Base-by-base conservation (phyloP, 2,113 vertebrate species). In the Blennius ocellaris region DNA sequence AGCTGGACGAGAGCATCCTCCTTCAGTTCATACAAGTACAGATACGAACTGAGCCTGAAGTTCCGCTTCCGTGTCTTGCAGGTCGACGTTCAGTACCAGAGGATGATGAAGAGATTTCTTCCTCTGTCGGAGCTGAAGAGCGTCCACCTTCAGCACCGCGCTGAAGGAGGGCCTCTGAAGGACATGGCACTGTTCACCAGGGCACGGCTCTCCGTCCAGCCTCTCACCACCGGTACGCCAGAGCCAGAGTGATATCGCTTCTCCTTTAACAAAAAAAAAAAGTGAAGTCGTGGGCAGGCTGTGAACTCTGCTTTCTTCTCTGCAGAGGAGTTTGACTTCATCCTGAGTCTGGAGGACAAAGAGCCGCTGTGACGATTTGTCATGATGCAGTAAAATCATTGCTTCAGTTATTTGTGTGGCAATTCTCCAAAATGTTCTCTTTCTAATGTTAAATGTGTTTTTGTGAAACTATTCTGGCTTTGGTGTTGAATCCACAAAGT, bases 21-120 rank as follows among this genome's bases (percentile, higher is more conserved):
- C 2, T 3, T 10, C 21, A 30, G 21, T 30, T 30, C 21, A 30
- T 30, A 30, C 21, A 30, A 30, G 21, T 30, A 17, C 41, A 43
- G 9, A 15, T 16, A 3, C 38, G 14, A 8, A 14, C 10, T 0
- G 1, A 41, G 14, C 6, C 1, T 36, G 2, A 47, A 5, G 39
- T 11, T 41, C 67, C 30, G 71, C 60, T 52, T 12, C 10, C 14
- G 1, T 44, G 5, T 63, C 41, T 52, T 12, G 37, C 67, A 99
- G 97, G 97, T 99, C 15, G 97, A 99, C 0, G 96, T 99, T 30
- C 94, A 95, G 84, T 98, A 97, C 84, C 93, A 96, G 81, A 92
- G 98, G 67, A 97, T 94, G 96, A 90, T 92, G 65, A 95, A 94
- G 77, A 95, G 96, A 17, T 99, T 96, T 85, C 90, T 99, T 75